Base-by-base conservation (phyloP, 2,888 invertebrate species). In the Mechanitis mazaeus region DNA sequence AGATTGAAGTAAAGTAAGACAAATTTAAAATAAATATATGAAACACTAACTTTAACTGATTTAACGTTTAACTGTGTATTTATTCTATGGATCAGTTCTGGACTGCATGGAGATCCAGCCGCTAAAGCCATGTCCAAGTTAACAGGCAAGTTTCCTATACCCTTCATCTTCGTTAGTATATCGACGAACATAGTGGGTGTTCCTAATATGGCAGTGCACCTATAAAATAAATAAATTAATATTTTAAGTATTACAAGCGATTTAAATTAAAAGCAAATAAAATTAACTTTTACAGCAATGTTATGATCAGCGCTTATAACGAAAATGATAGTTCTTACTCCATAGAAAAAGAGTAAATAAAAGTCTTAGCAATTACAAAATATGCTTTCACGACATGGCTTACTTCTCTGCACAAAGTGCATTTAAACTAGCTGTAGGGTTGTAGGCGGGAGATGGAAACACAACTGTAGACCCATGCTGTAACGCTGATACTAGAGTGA, bases 171-270 rank as follows among this genome's bases (percentile, higher is more conserved):
- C 0, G 78, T 68, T 58, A 96, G 75, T 73, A 96, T 90, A 77
- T 96, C 96, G 54, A 95, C 92, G 80, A 93, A 95, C 97, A 97
- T 97, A 1, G 97, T 97, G 0, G 97, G 97, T 0, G 96, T 96
- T 12, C 97, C 97, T 63, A 93, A 94, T 47, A 94, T 79, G 3
- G 93, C 79, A 6, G 93, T 93, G 75, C 96, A 96, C 73, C 95
- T 95, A 20, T 20, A 20, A 20, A 20, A 20, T 20, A 20, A 20
- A 20, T 20, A 20, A 20, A 20, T 20, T 20, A 20, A 20, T 20
- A 20, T 20, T 20, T 20, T 20, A 20, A 20, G 20, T 20, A 20
- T 20, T 20, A 20, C 20, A 20, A 20, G 20, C 20, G 20, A 20
- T 20, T 20, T 20, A 20, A 20, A 20, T 20, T 20, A 20, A 20